Evolutionary conservation across 2,113 vertebrate genomes (phyloP).

Genomic region (Tylochromis polylepis): DNA sequence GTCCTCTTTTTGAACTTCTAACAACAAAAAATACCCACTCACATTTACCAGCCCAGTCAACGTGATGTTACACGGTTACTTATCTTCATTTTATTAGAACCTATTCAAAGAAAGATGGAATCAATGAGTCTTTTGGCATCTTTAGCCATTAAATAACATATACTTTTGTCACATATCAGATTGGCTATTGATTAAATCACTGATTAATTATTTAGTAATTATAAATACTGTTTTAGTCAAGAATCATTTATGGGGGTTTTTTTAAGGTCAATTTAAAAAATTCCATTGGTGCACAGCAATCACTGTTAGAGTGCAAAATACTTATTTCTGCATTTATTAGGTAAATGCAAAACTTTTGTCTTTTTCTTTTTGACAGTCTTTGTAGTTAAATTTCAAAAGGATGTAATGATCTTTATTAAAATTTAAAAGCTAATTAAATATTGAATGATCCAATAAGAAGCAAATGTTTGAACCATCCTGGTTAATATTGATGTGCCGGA

Average conservation of each 20-base stretch:
- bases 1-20: neutral
- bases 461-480: neutral
- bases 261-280: neutral
- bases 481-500: neutral
- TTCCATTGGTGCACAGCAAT: neutral
- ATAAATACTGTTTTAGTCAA: neutral
- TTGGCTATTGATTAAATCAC: neutral
- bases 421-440: neutral
- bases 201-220: neutral
- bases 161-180: neutral
- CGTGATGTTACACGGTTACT: neutral
- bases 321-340: neutral
- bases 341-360: neutral
- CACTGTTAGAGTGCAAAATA: neutral
- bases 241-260: accelerated
- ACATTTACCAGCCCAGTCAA: neutral
- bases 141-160: neutral
- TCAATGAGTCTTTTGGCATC: neutral
- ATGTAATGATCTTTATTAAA: neutral
- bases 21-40: neutral
- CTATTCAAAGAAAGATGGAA: neutral
- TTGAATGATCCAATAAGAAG: neutral
- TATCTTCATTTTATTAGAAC: neutral
- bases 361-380: neutral
- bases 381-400: neutral